These are phyloP conservation scores for Apoda limacodes DNA, from an alignment of 2,888 invertebrate genomes.

Conservation along the genomic window DNA sequence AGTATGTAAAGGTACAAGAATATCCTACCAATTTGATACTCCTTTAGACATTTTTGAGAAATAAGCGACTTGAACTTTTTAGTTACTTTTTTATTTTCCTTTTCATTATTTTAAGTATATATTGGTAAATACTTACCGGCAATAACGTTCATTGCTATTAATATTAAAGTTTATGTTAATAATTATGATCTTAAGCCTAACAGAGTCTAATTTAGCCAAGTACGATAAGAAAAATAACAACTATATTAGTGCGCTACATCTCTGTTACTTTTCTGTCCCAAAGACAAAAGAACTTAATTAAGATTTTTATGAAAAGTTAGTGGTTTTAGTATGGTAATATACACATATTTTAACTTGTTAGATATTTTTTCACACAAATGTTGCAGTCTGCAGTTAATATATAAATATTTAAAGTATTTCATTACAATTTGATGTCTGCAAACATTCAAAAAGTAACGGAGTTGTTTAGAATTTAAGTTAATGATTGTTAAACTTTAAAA, in stretches of 20 bases:
- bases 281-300: slow-evolving; percentile 1
- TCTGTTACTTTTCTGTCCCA: slow-evolving; percentile 4
- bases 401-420: slow-evolving; percentile 1
- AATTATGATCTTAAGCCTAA: background rate
- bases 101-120: background rate
- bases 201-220: background rate
- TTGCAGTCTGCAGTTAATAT: slow-evolving; percentile 2
- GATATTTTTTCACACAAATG: background rate
- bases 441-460: no score
- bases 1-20: slow-evolving; percentile 5
- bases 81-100: background rate
- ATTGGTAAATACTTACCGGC: no score
- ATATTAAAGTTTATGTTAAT: no score
- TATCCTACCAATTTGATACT: slow-evolving; percentile 7
- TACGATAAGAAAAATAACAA: background rate
- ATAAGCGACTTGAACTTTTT: no score
- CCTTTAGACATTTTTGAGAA: no score
- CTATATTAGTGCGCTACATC: no score
- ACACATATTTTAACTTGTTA: no score
- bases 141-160: no score
- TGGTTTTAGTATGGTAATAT: background rate
- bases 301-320: slow-evolving; percentile 1
- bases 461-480: no score
- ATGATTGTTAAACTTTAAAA: slow-evolving; percentile 1
- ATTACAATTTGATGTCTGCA: background rate